Evolutionary conservation across 2,797 vertebrate species (phyloP).

Genomic region (Ctenopoma multispine): DNA sequence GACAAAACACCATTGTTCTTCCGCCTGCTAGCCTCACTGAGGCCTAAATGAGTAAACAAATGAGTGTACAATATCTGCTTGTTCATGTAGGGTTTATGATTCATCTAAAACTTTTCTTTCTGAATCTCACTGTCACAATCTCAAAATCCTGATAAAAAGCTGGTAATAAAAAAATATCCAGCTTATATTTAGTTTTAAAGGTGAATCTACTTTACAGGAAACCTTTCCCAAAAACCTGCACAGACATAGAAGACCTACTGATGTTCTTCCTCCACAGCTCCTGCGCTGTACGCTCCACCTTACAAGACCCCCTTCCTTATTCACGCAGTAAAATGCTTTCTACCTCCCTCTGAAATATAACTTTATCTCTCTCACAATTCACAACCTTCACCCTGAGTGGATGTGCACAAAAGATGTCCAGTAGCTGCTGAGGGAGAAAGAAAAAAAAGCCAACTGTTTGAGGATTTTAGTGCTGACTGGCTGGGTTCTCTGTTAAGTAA

Average conservation of each 20-base stretch:
- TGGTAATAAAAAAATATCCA: no score
- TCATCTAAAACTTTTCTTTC: neutral
- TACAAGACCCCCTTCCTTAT: slow-evolving; percentile 29
- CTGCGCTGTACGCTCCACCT: slow-evolving; percentile 6
- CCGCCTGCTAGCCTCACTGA: slow-evolving; percentile 47
- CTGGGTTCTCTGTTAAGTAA: slow-evolving; percentile 57
- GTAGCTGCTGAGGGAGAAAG: slow-evolving; percentile 48
- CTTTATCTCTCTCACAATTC: slow-evolving; percentile 64
- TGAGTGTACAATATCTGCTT: slow-evolving; percentile 40
- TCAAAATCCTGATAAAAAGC: neutral
- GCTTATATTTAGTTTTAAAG: neutral
- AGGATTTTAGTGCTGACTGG: slow-evolving; percentile 66
- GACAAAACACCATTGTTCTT: slow-evolving; percentile 78
- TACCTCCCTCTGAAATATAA: slow-evolving; percentile 44
- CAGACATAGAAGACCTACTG: slow-evolving; percentile 4
- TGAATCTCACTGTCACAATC: neutral
- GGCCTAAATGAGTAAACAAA: slow-evolving; percentile 61
- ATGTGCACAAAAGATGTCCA: slow-evolving; percentile 35
- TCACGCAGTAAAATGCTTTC: slow-evolving; percentile 56
- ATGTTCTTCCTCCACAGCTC: slow-evolving; percentile 8
- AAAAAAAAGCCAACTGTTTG: slow-evolving; percentile 47
- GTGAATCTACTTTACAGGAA: no score
- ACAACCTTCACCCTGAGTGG: slow-evolving; percentile 47
- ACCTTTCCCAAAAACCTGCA: neutral
- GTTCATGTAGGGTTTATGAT: slow-evolving; percentile 23